These are phyloP conservation scores for Drosophila grimshawi DNA, from an alignment of 1,140 invertebrate species.

Conservation along the genomic window DNA sequence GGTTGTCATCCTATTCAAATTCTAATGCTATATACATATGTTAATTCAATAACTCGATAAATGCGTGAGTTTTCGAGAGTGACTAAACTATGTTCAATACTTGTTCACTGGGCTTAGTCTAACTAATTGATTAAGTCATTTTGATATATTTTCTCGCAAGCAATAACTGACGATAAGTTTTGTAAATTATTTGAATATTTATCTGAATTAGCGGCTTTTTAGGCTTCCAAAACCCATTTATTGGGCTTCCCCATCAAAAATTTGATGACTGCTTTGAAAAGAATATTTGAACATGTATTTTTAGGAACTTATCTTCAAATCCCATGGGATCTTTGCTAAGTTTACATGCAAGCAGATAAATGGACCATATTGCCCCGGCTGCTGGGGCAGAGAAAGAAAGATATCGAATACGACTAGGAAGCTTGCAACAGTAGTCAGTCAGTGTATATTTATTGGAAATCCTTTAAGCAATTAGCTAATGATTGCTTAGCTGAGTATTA, in stretches of 20 bases:
- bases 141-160: neutral
- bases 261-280: neutral
- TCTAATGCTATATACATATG: neutral
- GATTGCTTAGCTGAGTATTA: neutral
- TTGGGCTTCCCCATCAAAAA: neutral
- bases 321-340: neutral
- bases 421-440: too few species aligned
- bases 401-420: too few species aligned
- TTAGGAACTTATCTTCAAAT: neutral
- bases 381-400: neutral
- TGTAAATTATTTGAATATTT: neutral
- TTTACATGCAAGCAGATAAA: neutral
- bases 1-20: constrained; percentile 23
- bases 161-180: neutral
- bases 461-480: neutral
- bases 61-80: neutral
- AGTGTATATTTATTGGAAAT: neutral
- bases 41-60: neutral
- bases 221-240: neutral
- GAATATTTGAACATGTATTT: neutral
- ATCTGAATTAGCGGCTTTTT: too few species aligned
- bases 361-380: neutral
- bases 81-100: neutral
- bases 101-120: neutral
- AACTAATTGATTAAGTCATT: neutral